These are phyloP conservation scores for Drymodes brunneopygia DNA, from an alignment of 2,113 vertebrate genomes.

Conservation along the genomic window DNA sequence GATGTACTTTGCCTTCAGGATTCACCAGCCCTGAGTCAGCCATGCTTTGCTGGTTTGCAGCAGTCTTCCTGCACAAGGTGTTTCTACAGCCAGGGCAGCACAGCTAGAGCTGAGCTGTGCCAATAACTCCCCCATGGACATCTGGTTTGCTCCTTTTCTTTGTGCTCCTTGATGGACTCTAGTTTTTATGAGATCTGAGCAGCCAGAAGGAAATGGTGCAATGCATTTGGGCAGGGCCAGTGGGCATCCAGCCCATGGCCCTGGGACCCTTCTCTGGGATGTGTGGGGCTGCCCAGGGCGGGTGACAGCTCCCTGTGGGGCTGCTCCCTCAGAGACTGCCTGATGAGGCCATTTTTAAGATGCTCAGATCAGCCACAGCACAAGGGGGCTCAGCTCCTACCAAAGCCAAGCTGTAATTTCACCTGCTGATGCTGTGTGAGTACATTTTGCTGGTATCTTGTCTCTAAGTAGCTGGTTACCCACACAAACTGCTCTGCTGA, in stretches of 20 bases:
- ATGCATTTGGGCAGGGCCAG: neutral
- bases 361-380: neutral
- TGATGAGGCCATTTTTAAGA: neutral
- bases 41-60: neutral
- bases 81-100: neutral
- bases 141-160: neutral
- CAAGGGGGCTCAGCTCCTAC: neutral
- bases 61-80: neutral
- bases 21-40: neutral
- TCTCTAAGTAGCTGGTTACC: neutral
- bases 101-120: neutral
- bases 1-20: neutral
- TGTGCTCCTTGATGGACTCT: neutral
- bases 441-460: neutral
- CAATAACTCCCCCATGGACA: fast-evolving
- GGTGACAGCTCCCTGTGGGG: neutral
- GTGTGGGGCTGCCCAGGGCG: neutral
- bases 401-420: neutral
- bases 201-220: neutral
- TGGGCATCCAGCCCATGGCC: neutral
- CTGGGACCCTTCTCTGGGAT: neutral
- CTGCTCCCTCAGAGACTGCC: neutral
- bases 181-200: neutral
- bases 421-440: neutral
- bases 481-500: neutral